phyloP scores from a whole-genome alignment of 1,140 invertebrate genomes.

The Trinorchestia longiramus region DNA sequence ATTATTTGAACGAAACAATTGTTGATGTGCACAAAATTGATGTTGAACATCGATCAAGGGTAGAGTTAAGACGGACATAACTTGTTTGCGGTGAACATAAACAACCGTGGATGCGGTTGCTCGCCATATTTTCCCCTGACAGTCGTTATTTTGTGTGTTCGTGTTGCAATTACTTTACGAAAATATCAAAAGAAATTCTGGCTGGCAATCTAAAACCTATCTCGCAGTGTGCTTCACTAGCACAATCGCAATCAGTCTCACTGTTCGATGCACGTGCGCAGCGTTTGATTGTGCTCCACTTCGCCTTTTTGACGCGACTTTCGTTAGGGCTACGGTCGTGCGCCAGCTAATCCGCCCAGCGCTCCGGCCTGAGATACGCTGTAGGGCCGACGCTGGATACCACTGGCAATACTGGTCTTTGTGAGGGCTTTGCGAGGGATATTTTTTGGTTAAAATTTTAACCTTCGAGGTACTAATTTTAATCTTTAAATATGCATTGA shows the following conservation, averaged over 20 bases:
- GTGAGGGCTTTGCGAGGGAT: too few relatives aligned
- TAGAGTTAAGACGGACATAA: too few relatives aligned
- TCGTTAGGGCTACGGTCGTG: conserved; percentile 16
- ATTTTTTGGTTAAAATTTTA: too few relatives aligned
- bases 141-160: background rate
- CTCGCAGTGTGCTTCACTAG: background rate
- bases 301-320: conserved; percentile 18
- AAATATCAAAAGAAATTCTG: background rate
- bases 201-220: background rate
- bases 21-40: background rate
- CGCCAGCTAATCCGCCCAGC: background rate
- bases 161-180: background rate
- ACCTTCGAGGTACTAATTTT: too few relatives aligned
- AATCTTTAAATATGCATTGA: too few relatives aligned
- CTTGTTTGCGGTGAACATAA: background rate
- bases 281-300: background rate
- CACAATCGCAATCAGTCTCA: conserved; percentile 42
- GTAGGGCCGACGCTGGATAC: too few relatives aligned
- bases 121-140: background rate
- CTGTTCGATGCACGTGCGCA: conserved; percentile 35
- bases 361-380: background rate
- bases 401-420: background rate
- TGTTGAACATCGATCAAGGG: too few relatives aligned
- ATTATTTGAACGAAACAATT: background rate
- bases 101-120: background rate